Evolutionary conservation across 2,797 vertebrate species (phyloP).

Genomic region (Rhinoraja longicauda): DNA sequence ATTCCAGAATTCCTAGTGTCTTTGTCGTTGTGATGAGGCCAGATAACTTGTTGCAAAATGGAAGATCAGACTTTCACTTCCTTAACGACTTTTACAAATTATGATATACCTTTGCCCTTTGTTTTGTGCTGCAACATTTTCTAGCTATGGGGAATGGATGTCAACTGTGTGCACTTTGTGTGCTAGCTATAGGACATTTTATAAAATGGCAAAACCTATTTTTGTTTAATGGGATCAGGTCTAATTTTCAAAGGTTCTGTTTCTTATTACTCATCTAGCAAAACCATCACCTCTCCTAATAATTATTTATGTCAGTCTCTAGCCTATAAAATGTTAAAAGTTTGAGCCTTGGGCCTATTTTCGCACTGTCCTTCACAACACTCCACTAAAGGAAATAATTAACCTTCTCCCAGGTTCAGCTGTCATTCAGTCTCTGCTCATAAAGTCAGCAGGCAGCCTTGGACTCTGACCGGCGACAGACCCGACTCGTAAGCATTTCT

Average conservation of each 20-base stretch:
- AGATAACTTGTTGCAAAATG: background rate
- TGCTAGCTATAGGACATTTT: background rate
- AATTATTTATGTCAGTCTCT: background rate
- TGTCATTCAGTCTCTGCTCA: conserved; percentile 60
- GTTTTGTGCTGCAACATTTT: no score
- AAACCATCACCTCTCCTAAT: background rate
- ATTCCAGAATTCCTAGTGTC: background rate
- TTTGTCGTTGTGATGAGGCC: background rate
- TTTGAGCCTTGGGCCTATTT: background rate
- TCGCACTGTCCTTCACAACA: conserved; percentile 9
- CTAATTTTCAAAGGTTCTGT: background rate
- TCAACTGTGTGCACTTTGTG: background rate
- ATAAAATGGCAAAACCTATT: background rate
- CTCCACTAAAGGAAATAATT: conserved; percentile 68
- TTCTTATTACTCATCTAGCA: background rate
- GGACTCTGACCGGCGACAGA: conserved; percentile 45
- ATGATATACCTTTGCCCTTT: no score
- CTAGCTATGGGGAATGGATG: background rate
- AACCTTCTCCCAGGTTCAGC: conserved; percentile 62
- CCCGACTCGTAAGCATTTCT: background rate
- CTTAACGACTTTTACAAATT: background rate
- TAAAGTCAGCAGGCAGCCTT: conserved; percentile 63
- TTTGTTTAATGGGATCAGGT: background rate
- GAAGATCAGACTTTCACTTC: background rate
- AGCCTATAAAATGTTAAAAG: conserved; percentile 33